Percentiles rank a stretch among this genome's conserved stretches.
phyloP scores from a whole-genome alignment of 2,888 invertebrate genomes.

The Dorcus parallelipipedus region DNA sequence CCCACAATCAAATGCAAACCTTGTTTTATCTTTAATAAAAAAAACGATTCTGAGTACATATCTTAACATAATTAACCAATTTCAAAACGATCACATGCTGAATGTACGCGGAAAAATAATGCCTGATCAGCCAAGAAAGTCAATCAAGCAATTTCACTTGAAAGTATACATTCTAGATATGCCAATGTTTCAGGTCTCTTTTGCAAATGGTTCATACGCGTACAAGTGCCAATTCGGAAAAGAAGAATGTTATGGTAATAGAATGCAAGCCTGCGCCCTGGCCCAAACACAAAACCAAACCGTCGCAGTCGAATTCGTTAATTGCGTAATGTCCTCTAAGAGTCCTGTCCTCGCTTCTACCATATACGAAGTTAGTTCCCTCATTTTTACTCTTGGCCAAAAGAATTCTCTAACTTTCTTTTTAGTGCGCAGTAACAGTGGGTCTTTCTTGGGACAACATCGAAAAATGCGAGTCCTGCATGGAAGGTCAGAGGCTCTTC shows the following conservation, averaged over 20 bases:
- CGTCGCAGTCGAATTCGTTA: conserved; percentile 38
- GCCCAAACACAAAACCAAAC: conserved; percentile 33
- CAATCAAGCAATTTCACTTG: conserved; percentile 7
- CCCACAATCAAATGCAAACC: no score
- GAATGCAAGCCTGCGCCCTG: conserved; percentile 51
- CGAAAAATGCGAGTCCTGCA: conserved; percentile 31
- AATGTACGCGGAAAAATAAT: not conserved
- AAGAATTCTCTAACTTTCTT: conserved; percentile 8
- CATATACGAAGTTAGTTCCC: conserved; percentile 26
- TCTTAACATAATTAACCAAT: no score
- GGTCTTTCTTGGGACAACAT: conserved; percentile 32
- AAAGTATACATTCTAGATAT: not conserved
- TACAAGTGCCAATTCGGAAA: conserved; percentile 52
- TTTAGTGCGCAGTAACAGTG: conserved; percentile 42
- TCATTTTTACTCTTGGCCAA: not conserved
- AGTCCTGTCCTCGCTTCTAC: conserved; percentile 22
- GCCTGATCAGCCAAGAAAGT: no score
- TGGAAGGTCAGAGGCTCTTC: conserved; percentile 40
- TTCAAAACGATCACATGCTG: no score
- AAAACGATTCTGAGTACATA: no score
- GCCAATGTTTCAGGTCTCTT: not conserved
- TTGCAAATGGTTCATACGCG: conserved; percentile 29
- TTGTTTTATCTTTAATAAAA: no score
- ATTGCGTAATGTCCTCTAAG: conserved; percentile 45
- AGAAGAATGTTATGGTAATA: conserved; percentile 51